These are phyloP conservation scores for Callipepla californica DNA, from an alignment of 2,113 vertebrate genomes.

Conservation along the genomic window DNA sequence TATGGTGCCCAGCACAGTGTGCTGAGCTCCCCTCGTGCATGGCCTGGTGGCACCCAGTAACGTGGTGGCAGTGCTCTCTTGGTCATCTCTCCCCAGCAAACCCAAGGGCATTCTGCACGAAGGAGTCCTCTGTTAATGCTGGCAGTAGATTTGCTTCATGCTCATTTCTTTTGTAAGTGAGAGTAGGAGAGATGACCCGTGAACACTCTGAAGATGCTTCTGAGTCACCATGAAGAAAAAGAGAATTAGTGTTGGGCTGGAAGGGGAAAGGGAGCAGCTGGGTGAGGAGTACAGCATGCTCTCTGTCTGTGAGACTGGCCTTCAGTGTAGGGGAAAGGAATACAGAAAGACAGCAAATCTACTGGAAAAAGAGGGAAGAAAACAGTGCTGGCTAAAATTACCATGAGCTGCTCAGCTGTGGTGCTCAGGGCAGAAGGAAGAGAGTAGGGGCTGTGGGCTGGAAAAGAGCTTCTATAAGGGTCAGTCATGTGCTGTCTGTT, in stretches of 20 bases:
- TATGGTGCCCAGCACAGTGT: background rate
- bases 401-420: rapidly evolving
- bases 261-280: background rate
- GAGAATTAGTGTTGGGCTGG: background rate
- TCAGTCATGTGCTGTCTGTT: rapidly evolving
- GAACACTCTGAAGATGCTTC: background rate
- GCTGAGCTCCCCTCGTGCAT: rapidly evolving
- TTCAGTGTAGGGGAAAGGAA: background rate
- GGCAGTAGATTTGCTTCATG: background rate
- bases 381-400: background rate
- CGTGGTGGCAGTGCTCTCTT: background rate
- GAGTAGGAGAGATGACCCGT: background rate
- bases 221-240: background rate
- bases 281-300: rapidly evolving
- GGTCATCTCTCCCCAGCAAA: background rate
- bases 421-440: background rate
- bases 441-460: background rate
- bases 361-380: background rate
- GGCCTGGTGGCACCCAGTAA: background rate
- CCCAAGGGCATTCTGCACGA: no score
- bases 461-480: rapidly evolving
- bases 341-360: background rate
- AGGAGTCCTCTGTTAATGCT: background rate
- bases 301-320: background rate
- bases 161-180: background rate